These are phyloP conservation scores for Anseranas semipalmata DNA, from an alignment of 2,113 vertebrate genomes.

Conservation along the genomic window DNA sequence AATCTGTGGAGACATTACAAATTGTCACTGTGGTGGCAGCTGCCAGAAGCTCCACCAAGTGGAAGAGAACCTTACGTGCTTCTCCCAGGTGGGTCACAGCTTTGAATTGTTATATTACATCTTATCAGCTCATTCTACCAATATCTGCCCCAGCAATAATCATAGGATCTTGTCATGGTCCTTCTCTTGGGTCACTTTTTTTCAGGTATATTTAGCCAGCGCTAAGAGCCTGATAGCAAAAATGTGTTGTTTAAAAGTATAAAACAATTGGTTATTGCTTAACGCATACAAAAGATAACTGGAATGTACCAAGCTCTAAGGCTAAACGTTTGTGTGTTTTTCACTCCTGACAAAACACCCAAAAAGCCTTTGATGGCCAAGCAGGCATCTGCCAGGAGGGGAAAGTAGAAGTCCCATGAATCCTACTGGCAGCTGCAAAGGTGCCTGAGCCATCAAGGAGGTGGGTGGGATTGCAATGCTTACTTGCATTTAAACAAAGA, in stretches of 20 bases:
- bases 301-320: not conserved
- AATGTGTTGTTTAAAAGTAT: not conserved
- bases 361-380: not conserved
- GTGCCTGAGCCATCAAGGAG: too few relatives aligned
- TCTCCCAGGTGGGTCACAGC: not conserved
- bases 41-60: not conserved
- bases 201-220: not conserved
- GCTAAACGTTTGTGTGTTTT: not conserved
- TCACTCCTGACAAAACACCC: not conserved
- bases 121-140: not conserved
- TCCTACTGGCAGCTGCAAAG: too few relatives aligned
- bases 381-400: not conserved
- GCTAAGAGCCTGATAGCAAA: not conserved
- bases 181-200: not conserved
- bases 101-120: not conserved
- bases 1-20: not conserved
- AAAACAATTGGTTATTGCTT: not conserved
- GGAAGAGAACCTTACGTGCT: not conserved
- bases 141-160: not conserved
- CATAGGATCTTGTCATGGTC: not conserved
- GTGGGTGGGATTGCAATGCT: too few relatives aligned
- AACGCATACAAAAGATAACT: not conserved
- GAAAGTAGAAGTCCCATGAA: not conserved
- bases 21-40: not conserved
- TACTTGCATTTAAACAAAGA: too few relatives aligned